Conservation (phyloP, 2,113 vertebrate genomes). For the Sander lucioperca region DNA sequence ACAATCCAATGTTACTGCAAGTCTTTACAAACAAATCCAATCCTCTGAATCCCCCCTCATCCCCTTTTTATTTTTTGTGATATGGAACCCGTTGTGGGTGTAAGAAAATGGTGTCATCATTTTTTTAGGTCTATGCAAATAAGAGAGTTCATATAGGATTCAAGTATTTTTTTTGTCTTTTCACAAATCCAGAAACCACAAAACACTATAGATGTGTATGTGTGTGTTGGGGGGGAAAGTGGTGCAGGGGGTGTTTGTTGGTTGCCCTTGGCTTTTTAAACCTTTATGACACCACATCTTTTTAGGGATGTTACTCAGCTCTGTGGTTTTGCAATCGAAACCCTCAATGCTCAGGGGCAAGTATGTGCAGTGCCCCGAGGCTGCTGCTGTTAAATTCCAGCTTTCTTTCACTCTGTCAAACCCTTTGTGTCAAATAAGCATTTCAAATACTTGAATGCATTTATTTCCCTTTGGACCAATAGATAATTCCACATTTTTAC, state of each 20-base stretch:
- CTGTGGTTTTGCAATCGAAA: conserved; percentile 83
- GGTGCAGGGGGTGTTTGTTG: conserved; percentile 4
- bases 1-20: conserved; percentile 36
- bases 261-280: conserved; percentile 36
- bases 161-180: background rate
- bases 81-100: conserved; percentile 41
- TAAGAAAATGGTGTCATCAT: conserved; percentile 36
- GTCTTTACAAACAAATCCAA: conserved; percentile 61
- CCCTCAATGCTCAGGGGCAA: conserved; percentile 71
- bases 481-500: background rate
- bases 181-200: background rate
- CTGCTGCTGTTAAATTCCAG: conserved; percentile 11
- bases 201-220: background rate
- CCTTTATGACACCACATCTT: conserved; percentile 29
- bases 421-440: background rate
- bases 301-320: conserved; percentile 57
- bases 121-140: conserved; percentile 50
- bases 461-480: background rate
- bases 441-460: background rate
- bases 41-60: conserved; percentile 35
- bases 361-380: conserved; percentile 65
- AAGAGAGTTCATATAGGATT: conserved; percentile 34
- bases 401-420: conserved; percentile 10
- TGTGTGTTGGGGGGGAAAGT: conserved; percentile 3
- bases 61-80: conserved; percentile 11